Evolutionary conservation across 2,797 vertebrate genomes (phyloP).

Genomic region (Typhlichthys subterraneus): DNA sequence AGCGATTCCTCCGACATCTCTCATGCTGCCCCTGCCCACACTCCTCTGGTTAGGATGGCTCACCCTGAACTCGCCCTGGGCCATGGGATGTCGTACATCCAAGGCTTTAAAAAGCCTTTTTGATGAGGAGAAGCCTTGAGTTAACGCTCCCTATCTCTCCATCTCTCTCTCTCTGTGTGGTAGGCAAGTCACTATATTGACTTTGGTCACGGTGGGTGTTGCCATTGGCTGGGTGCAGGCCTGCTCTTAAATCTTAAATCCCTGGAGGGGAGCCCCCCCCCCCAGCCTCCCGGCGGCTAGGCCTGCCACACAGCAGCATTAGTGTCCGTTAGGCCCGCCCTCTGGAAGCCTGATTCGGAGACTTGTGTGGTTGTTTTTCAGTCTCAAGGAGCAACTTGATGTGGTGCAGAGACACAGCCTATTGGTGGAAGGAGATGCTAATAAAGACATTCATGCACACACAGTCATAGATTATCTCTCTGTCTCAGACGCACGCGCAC

Average conservation of each 20-base stretch:
- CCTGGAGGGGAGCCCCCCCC: slow-evolving; percentile 35
- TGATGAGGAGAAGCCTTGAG: no score
- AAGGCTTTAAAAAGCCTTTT: no score
- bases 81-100: no score
- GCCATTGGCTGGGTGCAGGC: slow-evolving; percentile 71
- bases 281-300: slow-evolving; percentile 31
- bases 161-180: slow-evolving; percentile 28
- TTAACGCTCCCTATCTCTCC: slow-evolving; percentile 22
- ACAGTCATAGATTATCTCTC: no score
- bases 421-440: no score
- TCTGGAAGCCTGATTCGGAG: slow-evolving; percentile 54
- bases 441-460: no score
- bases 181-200: slow-evolving; percentile 58
- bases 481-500: no score
- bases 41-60: no score
- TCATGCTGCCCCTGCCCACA: no score
- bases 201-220: slow-evolving; percentile 67
- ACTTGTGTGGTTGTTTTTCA: slow-evolving; percentile 58
- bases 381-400: no score
- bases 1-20: slow-evolving; percentile 49
- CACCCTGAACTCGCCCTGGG: no score
- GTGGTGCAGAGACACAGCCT: no score
- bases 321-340: slow-evolving; percentile 69
- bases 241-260: slow-evolving; percentile 68
- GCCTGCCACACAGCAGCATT: slow-evolving; percentile 68